Conservation (phyloP, 2,888 invertebrate species). For the Rotaria macrura region DNA sequence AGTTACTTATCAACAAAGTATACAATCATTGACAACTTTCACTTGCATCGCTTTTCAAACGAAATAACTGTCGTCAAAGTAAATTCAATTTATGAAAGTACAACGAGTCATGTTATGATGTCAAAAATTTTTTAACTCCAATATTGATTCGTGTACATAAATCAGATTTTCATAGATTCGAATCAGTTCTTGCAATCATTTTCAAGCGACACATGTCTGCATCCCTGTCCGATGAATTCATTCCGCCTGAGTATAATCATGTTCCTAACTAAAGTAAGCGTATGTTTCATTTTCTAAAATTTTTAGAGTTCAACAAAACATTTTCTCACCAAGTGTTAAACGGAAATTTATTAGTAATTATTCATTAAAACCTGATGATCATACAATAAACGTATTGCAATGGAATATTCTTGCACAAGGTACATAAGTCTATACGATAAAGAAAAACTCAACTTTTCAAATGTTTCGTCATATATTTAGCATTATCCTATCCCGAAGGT, state of each 20-base stretch:
- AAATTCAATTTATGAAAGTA: too few species aligned
- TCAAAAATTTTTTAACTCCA: too few species aligned
- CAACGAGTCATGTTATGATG: too few species aligned
- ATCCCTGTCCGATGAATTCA: background rate
- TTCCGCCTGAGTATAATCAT: background rate
- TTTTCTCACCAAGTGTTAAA: background rate
- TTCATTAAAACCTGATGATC: background rate
- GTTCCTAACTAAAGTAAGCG: background rate
- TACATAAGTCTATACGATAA: background rate
- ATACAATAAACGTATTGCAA: background rate
- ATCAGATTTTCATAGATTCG: too few species aligned
- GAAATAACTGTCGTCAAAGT: too few species aligned
- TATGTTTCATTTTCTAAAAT: too few species aligned
- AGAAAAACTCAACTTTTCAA: too few species aligned
- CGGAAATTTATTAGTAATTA: background rate
- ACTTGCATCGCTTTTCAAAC: too few species aligned
- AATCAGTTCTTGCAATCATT: too few species aligned
- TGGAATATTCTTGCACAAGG: conserved; percentile 16
- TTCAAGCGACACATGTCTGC: background rate
- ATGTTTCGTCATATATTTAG: background rate
- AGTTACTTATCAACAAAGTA: too few species aligned
- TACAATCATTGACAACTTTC: too few species aligned
- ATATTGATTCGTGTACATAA: too few species aligned
- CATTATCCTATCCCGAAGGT: background rate
- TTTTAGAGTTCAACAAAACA: background rate